phyloP scores from a whole-genome alignment of 2,888 invertebrate genomes.

The Leptinotarsa haldemani region DNA sequence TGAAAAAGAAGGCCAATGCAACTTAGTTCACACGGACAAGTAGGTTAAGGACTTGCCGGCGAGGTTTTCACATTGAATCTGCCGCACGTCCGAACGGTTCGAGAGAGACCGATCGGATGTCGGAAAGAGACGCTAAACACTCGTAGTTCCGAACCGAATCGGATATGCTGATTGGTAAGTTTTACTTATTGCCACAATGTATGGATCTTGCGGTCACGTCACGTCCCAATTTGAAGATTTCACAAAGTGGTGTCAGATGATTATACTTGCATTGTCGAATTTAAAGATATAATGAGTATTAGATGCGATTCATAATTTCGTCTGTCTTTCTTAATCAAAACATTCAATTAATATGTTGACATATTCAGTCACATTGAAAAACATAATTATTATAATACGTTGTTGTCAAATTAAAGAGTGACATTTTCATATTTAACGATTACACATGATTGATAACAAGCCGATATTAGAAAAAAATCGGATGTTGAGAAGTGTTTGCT shows the following conservation, averaged over 20 bases:
- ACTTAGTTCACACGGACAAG: constrained; percentile 63
- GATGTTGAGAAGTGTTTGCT: too few species aligned
- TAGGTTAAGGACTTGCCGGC: constrained; percentile 64
- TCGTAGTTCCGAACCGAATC: constrained; percentile 47
- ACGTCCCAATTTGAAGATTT: constrained; percentile 53
- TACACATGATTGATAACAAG: too few species aligned
- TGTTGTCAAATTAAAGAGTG: too few species aligned
- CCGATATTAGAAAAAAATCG: too few species aligned
- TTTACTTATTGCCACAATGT: constrained; percentile 54
- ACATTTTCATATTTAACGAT: too few species aligned
- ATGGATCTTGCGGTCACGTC: constrained; percentile 45
- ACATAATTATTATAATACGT: too few species aligned
- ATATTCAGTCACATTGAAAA: too few species aligned
- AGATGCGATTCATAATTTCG: too few species aligned
- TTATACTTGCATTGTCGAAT: background rate
- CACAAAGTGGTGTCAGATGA: constrained; percentile 4
- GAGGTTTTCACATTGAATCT: constrained; percentile 61
- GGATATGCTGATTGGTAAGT: constrained; percentile 53
- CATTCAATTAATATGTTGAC: too few species aligned
- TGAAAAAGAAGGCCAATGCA: constrained; percentile 64
- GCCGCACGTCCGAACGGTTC: constrained; percentile 54
- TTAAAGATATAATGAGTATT: too few species aligned
- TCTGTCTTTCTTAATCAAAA: too few species aligned
- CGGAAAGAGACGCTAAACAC: constrained; percentile 52
- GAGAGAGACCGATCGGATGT: constrained; percentile 47